Base-by-base conservation (phyloP, 2,888 invertebrate genomes). In the Pyralis farinalis region DNA sequence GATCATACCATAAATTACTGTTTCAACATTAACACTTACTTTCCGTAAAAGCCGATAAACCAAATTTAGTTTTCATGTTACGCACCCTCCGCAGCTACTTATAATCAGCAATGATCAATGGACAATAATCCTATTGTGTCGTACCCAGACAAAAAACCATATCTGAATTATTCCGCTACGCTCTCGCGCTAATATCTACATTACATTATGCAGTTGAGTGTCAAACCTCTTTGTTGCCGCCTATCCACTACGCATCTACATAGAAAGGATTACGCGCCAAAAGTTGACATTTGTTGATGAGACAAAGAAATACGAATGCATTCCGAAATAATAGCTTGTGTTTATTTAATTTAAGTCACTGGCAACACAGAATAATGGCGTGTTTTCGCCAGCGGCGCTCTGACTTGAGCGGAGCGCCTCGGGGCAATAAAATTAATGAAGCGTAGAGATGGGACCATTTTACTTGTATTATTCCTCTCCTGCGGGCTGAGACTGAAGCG, bases 361-460 rank as follows among this genome's bases (percentile, higher is more conserved):
- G 71, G 79, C 83, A 81, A 75, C 74, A 76, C 62, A 82, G 74
- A 84, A 83, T 84, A 82, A 85, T 79, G 75, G 76, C 74, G 71
- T 80, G 81, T 84, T 86, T 88, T 85, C 82, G 81, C 79, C 70
- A 62, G 64, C 79, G 80, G 76, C 75, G 71, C 63, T 71, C 71
- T 63, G 70, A 76, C 74, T 80, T 70, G 70, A 77, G 67, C 62
- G 66, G 80, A 85, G 84, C 83, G 82, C 84, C 84, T 85, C 78
- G 68, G 85, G 85, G 83, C 88, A 85, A 87, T 88, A 88, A 88
- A 87, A 79, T 85, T 87, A 88, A 87, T 88, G 88, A 88, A 87
- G 88, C 88, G 81, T 87, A 72, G 88, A 86, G 88, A 88, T 86
- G 87, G 87, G 87, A 87, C 86, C 87, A 87, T 88, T 88, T 88